phyloP scores from a whole-genome alignment of 2,888 invertebrate species.

The Sminthurinus aureus region DNA sequence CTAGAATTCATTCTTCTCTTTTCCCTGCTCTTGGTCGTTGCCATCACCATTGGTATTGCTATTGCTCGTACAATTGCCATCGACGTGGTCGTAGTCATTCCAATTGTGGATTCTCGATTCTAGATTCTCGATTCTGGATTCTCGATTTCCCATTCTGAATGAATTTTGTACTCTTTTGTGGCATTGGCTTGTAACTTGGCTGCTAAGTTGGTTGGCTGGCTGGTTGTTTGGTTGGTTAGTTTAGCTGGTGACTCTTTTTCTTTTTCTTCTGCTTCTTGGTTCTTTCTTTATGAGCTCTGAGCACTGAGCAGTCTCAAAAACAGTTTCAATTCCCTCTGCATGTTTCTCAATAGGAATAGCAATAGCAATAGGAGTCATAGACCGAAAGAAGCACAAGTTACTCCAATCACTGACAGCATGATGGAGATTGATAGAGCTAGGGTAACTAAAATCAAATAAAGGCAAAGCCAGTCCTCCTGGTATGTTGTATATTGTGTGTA shows the following conservation, averaged over 20 bases:
- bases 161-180: neutral
- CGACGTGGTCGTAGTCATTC: too few species aligned
- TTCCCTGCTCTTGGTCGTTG: neutral
- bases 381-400: neutral
- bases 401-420: neutral
- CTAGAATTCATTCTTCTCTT: neutral
- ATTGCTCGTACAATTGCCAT: too few species aligned
- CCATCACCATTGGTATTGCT: too few species aligned
- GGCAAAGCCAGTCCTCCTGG: neutral
- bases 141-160: too few species aligned
- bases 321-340: too few species aligned
- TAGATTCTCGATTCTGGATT: too few species aligned
- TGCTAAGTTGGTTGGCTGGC: too few species aligned
- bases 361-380: too few species aligned
- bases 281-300: neutral
- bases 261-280: neutral
- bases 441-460: slow-evolving; percentile 12
- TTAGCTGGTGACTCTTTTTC: neutral
- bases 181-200: too few species aligned
- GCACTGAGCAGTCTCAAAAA: neutral
- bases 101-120: too few species aligned
- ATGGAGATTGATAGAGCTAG: slow-evolving; percentile 20
- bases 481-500: neutral
- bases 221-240: too few species aligned
- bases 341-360: too few species aligned